Base-by-base conservation (phyloP, 2,113 vertebrate species). In the Rhynchomys soricoides region DNA sequence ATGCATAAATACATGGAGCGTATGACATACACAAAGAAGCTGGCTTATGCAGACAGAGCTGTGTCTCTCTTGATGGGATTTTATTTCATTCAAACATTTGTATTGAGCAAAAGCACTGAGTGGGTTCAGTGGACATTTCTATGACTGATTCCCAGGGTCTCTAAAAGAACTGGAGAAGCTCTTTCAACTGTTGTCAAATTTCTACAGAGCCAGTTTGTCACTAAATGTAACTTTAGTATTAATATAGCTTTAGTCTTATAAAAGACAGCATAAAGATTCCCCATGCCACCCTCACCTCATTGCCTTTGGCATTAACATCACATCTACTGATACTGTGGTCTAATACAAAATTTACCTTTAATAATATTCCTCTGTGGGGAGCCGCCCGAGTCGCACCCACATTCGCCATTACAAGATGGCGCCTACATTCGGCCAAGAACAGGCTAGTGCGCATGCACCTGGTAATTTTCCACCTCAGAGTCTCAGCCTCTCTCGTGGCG, bases 181-280 rank as follows among this genome's bases (percentile, higher is more conserved):
- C 37, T 40, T 86, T 55, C n/a, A 73, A 64, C n/a, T 73, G 73
- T 45, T 91, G 31, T 85, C 71, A 77, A 68, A 62, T 79, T 94
- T 91, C 40, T 68, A 29, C 45, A 94, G 62, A 82, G 43, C 9
- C 12, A 75, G 75, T 45, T 90, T 95, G 37, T 91, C 45, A n/a
- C 26, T 79, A 90, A 77, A 45, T 88, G 34, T 59, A 45, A 95
- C 79, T 9, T 74, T 43, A 40, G 85, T 81, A 81, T 86, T 82
- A 93, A n/a, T n/a, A 62, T 40, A 95, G 40, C 31, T 92, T 95
- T 57, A 68, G 31, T 68, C 89, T 73, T 85, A 89, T n/a, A 83
- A 19, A 74, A 52, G 29, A 6, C 21, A 34, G 37, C 52, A 15
- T 29, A 68, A 37, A 86, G 3, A 86, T 21, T 43, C 45, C 31